Conservation (phyloP, 2,797 vertebrate genomes). For the Enoplosus armatus region DNA sequence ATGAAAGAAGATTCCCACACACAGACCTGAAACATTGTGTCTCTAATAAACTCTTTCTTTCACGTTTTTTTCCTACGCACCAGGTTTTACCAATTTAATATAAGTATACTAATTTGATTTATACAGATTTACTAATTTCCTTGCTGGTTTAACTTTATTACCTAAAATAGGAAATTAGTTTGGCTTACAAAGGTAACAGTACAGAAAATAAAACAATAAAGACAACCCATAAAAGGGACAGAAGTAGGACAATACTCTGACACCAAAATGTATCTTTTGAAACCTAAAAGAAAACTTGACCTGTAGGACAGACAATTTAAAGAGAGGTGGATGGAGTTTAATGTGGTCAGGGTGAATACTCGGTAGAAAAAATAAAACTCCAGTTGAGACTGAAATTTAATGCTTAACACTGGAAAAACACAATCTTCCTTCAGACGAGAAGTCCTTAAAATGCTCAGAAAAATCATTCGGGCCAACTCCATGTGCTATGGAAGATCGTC, state of each 20-base stretch:
- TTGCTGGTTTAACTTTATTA: background rate
- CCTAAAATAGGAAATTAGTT: background rate
- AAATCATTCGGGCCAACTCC: background rate
- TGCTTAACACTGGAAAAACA: too few relatives aligned
- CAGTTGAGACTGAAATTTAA: too few relatives aligned
- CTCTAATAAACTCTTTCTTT: background rate
- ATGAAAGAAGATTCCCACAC: background rate
- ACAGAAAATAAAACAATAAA: constrained; percentile 8
- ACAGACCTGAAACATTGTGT: background rate
- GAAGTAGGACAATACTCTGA: background rate
- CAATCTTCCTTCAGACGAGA: background rate
- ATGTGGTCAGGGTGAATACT: too few relatives aligned
- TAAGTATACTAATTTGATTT: background rate
- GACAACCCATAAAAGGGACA: background rate
- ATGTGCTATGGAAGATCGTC: background rate
- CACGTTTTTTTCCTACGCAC: background rate
- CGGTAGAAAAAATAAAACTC: too few relatives aligned
- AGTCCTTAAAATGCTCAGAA: background rate
- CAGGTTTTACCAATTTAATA: background rate
- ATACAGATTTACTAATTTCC: too few relatives aligned
- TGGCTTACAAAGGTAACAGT: background rate
- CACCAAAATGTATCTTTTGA: background rate
- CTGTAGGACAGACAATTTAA: background rate
- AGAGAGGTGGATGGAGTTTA: background rate
- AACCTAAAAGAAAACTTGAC: background rate